phyloP scores from a whole-genome alignment of 2,888 invertebrate genomes.

The Cabera pusaria region DNA sequence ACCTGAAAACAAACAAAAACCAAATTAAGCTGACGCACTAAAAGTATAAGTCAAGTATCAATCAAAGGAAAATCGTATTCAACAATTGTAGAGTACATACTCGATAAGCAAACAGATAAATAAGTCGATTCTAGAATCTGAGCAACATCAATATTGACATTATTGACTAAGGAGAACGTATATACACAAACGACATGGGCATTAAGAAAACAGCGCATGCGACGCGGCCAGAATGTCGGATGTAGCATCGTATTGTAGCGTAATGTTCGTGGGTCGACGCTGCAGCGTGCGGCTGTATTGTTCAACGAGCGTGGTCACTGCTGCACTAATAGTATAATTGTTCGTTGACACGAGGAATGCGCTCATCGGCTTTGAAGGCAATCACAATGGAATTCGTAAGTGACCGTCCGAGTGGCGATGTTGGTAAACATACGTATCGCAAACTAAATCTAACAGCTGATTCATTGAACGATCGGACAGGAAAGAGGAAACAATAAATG shows the following conservation, averaged over 20 bases:
- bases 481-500: too few species aligned
- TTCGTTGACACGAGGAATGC: slow-evolving; percentile 3
- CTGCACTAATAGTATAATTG: slow-evolving; percentile 9
- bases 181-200: slow-evolving; percentile 32
- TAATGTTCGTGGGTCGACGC: too few species aligned
- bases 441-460: too few species aligned
- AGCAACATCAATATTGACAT: slow-evolving; percentile 23
- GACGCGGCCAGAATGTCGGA: neutral
- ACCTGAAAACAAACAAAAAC: slow-evolving; percentile 12
- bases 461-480: too few species aligned
- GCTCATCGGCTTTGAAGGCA: slow-evolving; percentile 7
- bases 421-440: neutral
- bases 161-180: slow-evolving; percentile 28
- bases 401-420: neutral
- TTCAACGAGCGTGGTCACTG: slow-evolving; percentile 11
- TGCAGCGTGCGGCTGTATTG: neutral
- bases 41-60: too few species aligned
- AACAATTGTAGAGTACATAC: slow-evolving; percentile 7
- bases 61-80: slow-evolving; percentile 4
- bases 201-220: slow-evolving; percentile 15
- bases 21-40: too few species aligned
- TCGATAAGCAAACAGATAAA: slow-evolving; percentile 4
- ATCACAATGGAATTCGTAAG: slow-evolving; percentile 6
- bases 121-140: slow-evolving; percentile 13
- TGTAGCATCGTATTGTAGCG: too few species aligned